Percentiles rank a stretch among this genome's conserved stretches.
Evolutionary conservation across 2,113 vertebrate species (phyloP).

Genomic region (Pagrus major): DNA sequence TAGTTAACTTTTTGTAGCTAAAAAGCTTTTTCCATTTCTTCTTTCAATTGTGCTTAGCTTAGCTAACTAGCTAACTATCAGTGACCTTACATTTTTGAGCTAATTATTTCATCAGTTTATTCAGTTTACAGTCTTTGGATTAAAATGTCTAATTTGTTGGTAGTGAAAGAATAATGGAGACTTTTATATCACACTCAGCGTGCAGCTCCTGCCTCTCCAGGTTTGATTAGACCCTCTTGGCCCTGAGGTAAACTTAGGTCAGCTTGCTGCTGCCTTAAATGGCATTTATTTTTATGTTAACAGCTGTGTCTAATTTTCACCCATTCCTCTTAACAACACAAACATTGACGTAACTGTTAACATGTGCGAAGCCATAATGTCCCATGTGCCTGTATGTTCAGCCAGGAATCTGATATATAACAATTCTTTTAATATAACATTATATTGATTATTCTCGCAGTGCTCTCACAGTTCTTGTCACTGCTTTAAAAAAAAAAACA

Average conservation of each 20-base stretch:
- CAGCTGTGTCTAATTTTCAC: conserved; percentile 31
- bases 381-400: neutral
- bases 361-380: neutral
- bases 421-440: neutral
- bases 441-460: neutral
- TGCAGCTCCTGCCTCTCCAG: neutral
- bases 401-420: neutral
- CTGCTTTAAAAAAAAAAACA: neutral
- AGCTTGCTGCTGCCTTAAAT: neutral
- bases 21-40: too few relatives aligned
- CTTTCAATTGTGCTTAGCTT: too few relatives aligned
- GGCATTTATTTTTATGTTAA: conserved; percentile 28
- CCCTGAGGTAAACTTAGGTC: conserved; percentile 10
- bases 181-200: neutral
- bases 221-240: conserved; percentile 4
- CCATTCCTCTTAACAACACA: neutral
- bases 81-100: too few relatives aligned
- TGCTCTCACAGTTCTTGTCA: neutral
- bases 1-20: too few relatives aligned
- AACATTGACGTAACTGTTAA: neutral
- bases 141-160: neutral
- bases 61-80: too few relatives aligned
- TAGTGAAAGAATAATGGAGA: neutral
- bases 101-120: neutral
- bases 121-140: neutral